These are phyloP conservation scores for Carettochelys insculpta DNA, from an alignment of 2,113 vertebrate genomes.

Conservation along the genomic window DNA sequence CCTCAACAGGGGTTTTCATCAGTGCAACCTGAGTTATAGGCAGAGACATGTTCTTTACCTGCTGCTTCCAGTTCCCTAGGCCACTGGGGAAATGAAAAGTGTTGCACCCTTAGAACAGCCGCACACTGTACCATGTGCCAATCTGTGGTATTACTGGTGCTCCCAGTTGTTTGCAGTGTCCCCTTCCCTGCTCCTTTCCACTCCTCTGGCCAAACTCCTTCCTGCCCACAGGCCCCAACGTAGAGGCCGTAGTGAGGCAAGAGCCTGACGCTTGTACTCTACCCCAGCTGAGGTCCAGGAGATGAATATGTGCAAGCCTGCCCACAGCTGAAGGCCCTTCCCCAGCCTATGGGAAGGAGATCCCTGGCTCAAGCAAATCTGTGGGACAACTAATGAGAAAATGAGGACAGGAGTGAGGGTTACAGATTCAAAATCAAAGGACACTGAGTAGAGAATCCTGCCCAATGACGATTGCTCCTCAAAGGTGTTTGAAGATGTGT, in stretches of 20 bases:
- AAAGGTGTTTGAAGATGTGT: too few relatives aligned
- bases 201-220: fast-evolving
- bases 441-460: too few relatives aligned
- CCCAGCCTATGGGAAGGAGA: too few relatives aligned
- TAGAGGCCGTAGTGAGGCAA: not conserved
- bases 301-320: too few relatives aligned
- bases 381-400: too few relatives aligned
- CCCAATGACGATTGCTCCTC: too few relatives aligned
- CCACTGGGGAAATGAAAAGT: not conserved
- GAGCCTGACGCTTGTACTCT: not conserved
- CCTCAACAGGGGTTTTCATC: not conserved
- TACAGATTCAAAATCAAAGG: too few relatives aligned
- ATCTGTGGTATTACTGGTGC: not conserved
- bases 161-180: not conserved
- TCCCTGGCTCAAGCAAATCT: too few relatives aligned
- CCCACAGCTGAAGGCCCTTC: too few relatives aligned
- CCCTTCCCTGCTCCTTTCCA: not conserved
- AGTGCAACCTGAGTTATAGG: not conserved
- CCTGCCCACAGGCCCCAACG: not conserved
- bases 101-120: not conserved
- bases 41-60: not conserved
- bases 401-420: too few relatives aligned
- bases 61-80: not conserved
- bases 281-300: not conserved
- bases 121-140: not conserved